Conservation (phyloP, 2,888 invertebrate species). For the Xanthia togata region DNA sequence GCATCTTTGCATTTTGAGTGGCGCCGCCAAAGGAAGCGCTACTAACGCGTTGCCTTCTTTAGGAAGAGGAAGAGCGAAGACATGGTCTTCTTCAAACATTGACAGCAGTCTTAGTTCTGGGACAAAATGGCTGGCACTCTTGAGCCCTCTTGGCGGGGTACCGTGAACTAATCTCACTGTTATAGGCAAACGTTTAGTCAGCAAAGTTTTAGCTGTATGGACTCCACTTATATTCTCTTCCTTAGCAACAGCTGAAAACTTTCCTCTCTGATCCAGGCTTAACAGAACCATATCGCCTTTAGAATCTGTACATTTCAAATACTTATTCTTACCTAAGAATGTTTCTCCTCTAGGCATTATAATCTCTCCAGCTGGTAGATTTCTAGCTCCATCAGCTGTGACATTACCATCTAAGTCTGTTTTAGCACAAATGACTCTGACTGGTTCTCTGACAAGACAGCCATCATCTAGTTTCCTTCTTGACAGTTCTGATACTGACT, state of each 20-base stretch:
- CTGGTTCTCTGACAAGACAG: conserved; percentile 95
- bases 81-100: conserved; percentile 96
- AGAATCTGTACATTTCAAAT: conserved; percentile 96
- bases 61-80: conserved; percentile 95
- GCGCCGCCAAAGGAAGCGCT: conserved; percentile 96
- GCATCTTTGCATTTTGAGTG: conserved; percentile 95
- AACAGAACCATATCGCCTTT: conserved; percentile 96
- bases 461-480: conserved; percentile 93
- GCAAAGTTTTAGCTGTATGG: conserved; percentile 96
- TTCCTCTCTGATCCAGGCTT: conserved; percentile 96
- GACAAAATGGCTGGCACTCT: conserved; percentile 95
- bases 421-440: conserved; percentile 92
- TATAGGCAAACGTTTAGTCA: conserved; percentile 97
- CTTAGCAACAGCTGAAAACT: conserved; percentile 97
- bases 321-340: conserved; percentile 93
- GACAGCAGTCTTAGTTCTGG: conserved; percentile 96
- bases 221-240: conserved; percentile 98
- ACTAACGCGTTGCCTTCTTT: conserved; percentile 94
- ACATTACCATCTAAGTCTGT: conserved; percentile 91
- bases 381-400: conserved; percentile 93
- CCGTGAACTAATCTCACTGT: conserved; percentile 98
- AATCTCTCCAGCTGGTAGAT: conserved; percentile 95
- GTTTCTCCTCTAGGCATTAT: conserved; percentile 94
- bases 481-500: conserved; percentile 96
- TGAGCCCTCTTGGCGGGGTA: conserved; percentile 95